Conservation (phyloP, 2,113 vertebrate genomes). For the Cairina moschata region DNA sequence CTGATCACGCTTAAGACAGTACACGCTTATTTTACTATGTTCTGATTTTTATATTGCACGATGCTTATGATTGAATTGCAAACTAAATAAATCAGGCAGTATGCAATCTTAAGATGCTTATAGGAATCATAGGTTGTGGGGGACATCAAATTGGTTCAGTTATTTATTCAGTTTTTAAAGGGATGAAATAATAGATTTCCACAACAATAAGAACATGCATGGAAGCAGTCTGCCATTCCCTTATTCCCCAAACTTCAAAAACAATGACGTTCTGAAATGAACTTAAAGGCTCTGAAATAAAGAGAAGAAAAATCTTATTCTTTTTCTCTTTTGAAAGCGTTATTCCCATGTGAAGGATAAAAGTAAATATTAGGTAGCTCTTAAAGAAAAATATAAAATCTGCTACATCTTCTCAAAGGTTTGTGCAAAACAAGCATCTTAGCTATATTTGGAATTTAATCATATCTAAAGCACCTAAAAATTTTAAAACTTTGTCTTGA, state of each 20-base stretch:
- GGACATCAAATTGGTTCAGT: background rate
- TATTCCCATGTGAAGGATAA: background rate
- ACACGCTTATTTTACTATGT: background rate
- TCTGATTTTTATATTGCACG: background rate
- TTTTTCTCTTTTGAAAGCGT: background rate
- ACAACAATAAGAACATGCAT: background rate
- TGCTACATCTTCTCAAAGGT: background rate
- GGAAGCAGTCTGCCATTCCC: background rate
- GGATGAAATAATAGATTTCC: background rate
- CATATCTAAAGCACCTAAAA: background rate
- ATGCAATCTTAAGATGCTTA: background rate
- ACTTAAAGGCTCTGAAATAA: slow-evolving; percentile 33
- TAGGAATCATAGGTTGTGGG: background rate
- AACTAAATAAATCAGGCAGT: background rate
- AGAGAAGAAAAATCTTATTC: background rate
- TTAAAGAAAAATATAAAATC: background rate
- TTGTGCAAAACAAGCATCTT: background rate
- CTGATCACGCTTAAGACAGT: background rate
- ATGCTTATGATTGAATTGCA: background rate
- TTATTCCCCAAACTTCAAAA: slow-evolving; percentile 20
- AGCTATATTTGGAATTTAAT: background rate
- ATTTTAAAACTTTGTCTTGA: background rate
- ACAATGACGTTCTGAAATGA: slow-evolving; percentile 3
- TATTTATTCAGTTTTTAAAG: slow-evolving; percentile 29
- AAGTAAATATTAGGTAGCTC: background rate